Evolutionary conservation across 2,888 invertebrate species (phyloP).

Genomic region (Sipha maydis): DNA sequence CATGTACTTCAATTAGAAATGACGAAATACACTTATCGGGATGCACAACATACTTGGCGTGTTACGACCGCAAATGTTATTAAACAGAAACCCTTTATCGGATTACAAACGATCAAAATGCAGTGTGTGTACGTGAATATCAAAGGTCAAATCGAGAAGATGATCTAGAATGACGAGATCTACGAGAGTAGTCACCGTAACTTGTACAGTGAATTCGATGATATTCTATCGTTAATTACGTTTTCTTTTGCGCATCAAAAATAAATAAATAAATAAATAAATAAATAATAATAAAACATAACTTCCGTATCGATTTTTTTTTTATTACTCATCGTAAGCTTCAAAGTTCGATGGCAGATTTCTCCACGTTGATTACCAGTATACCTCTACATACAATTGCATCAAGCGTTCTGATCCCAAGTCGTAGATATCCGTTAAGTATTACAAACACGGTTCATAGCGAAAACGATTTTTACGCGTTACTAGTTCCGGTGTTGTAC

Average conservation of each 20-base stretch:
- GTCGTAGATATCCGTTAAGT: neutral
- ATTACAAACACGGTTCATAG: neutral
- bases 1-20: too few relatives aligned
- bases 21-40: too few relatives aligned
- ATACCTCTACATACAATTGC: too few relatives aligned
- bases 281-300: neutral
- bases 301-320: neutral
- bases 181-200: neutral
- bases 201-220: neutral
- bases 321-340: neutral
- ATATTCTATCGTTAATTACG: too few relatives aligned
- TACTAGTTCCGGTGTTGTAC: neutral
- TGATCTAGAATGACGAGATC: neutral
- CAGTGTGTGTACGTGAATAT: neutral
- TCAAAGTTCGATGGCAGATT: neutral
- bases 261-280: too few relatives aligned
- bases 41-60: too few relatives aligned
- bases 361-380: neutral
- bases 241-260: too few relatives aligned
- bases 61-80: too few relatives aligned
- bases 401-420: neutral
- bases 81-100: too few relatives aligned
- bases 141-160: neutral
- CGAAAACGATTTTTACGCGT: neutral
- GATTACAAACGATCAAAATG: too few relatives aligned